Evolutionary conservation across 2,888 invertebrate species (phyloP).

Genomic region (Diaprepes abbreviatus): DNA sequence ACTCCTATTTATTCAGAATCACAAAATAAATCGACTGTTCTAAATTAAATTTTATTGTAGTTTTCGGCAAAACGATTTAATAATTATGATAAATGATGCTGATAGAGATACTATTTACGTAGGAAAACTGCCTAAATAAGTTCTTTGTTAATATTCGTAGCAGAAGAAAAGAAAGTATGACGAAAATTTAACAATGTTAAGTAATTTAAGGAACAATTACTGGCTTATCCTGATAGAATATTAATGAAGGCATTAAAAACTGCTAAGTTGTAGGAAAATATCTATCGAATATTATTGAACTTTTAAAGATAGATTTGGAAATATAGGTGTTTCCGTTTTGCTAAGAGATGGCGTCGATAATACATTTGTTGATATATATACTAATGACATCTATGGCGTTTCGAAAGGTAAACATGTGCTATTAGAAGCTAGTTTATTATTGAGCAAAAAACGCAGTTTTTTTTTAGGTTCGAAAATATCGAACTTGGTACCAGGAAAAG

Average conservation of each 20-base stretch:
- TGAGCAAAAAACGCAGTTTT: too few species aligned
- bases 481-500: too few species aligned
- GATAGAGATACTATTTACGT: background rate
- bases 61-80: background rate
- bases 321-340: too few species aligned
- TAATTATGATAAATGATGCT: constrained; percentile 1
- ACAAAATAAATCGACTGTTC: background rate
- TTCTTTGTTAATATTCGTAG: background rate
- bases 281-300: too few species aligned
- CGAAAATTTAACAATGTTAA: background rate
- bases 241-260: background rate
- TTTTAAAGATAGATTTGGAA: too few species aligned
- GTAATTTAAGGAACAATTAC: background rate
- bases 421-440: too few species aligned
- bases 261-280: too few species aligned
- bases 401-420: too few species aligned
- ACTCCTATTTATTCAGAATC: background rate
- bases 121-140: background rate
- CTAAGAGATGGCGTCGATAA: too few species aligned
- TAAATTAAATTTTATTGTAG: background rate
- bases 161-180: background rate
- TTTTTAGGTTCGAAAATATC: too few species aligned
- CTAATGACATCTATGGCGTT: too few species aligned
- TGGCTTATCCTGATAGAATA: background rate
- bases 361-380: too few species aligned